Evolutionary conservation across 2,113 vertebrate species (phyloP).

Genomic region (Microcebus jonahi): DNA sequence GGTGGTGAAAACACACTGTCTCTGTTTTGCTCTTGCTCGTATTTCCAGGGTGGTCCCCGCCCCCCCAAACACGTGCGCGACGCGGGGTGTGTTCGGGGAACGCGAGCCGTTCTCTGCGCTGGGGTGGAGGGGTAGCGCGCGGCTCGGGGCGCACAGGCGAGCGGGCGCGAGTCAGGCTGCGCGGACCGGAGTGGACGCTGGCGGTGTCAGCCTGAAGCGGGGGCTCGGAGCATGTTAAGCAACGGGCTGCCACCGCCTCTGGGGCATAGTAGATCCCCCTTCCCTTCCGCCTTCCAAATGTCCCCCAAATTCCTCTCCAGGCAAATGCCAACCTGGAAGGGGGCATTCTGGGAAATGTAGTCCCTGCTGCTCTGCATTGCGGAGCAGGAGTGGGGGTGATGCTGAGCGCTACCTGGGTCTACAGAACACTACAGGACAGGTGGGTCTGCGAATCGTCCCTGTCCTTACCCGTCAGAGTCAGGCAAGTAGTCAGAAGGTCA

Average conservation of each 20-base stretch:
- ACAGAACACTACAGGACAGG: rapidly evolving
- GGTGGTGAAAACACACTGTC: neutral
- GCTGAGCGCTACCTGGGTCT: rapidly evolving
- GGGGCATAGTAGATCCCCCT: neutral
- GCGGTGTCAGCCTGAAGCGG: neutral
- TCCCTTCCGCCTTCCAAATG: neutral
- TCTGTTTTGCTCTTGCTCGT: neutral
- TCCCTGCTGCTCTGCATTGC: neutral
- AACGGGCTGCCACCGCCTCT: neutral
- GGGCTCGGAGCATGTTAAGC: neutral
- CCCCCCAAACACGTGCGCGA: neutral
- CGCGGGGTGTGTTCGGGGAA: neutral
- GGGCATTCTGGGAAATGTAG: constrained; percentile 59
- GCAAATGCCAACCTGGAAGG: neutral
- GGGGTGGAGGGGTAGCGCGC: neutral
- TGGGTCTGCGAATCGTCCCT: neutral
- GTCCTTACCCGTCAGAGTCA: neutral
- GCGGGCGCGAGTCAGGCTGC: neutral
- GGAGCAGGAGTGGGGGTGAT: neutral
- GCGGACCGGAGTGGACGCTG: neutral
- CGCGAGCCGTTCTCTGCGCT: neutral
- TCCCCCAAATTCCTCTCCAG: neutral
- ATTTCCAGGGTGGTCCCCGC: neutral
- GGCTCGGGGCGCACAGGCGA: neutral
- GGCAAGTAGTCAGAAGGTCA: neutral